Evolutionary conservation across 2,797 vertebrate genomes (phyloP).

Genomic region (Buceros bicornis): DNA sequence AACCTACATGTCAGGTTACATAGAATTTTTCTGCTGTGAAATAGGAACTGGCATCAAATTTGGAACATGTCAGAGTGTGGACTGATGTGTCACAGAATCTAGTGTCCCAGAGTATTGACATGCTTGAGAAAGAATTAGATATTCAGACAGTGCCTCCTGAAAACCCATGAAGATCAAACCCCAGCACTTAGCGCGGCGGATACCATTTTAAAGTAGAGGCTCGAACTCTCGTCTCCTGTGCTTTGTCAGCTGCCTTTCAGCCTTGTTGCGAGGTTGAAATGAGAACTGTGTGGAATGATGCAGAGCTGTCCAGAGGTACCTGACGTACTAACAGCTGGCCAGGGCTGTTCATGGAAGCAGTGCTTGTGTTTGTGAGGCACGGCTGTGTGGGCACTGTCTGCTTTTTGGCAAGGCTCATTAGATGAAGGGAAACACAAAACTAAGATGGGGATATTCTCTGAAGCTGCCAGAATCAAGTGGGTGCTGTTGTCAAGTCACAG

Average conservation of each 20-base stretch:
- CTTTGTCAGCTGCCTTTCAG: background rate
- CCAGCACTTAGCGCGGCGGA: background rate
- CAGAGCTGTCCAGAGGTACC: background rate
- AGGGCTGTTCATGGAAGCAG: accelerated
- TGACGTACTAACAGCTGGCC: background rate
- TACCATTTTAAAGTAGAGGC: background rate
- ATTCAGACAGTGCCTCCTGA: background rate
- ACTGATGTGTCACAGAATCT: background rate
- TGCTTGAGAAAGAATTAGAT: background rate
- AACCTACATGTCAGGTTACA: background rate
- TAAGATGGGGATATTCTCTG: background rate
- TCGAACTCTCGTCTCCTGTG: background rate
- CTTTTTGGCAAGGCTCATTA: background rate
- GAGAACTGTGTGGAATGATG: background rate
- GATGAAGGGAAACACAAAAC: background rate
- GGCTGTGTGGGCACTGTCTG: background rate
- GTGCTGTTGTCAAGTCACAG: background rate
- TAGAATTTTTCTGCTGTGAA: background rate
- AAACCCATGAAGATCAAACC: background rate
- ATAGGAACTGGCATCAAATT: background rate
- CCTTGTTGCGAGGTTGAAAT: too few relatives aligned
- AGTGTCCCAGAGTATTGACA: background rate
- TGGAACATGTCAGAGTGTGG: background rate
- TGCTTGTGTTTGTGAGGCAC: background rate
- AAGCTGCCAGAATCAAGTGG: too few relatives aligned